Percentiles rank a stretch among this genome's conserved stretches.
These are phyloP conservation scores for Neofelis nebulosa DNA, from an alignment of 2,113 vertebrate species.

Conservation along the genomic window DNA sequence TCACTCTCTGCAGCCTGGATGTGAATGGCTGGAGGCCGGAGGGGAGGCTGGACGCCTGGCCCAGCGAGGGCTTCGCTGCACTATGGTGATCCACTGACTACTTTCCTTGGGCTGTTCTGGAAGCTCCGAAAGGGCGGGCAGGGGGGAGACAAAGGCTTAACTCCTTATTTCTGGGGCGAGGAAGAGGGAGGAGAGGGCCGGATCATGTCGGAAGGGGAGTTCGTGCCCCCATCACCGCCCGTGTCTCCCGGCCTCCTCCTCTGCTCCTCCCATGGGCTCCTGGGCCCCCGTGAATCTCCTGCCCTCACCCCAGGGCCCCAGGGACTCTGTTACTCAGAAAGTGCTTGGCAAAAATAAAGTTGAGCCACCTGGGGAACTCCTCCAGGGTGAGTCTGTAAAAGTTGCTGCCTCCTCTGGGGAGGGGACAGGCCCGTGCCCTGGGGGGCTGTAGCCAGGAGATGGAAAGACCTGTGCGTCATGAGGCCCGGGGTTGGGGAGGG, in stretches of 20 bases:
- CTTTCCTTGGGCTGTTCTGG: not conserved
- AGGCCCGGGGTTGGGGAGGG: not conserved
- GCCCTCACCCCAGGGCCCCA: not conserved
- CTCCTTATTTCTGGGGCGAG: not conserved
- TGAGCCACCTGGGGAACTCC: not conserved
- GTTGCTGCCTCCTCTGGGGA: not conserved
- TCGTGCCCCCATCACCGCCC: accelerated
- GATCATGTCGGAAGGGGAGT: not conserved
- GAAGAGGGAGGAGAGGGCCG: not conserved
- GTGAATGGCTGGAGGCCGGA: not conserved
- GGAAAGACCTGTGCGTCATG: not conserved
- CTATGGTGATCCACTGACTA: accelerated
- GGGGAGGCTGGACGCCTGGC: not conserved
- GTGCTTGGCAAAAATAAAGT: slow-evolving; percentile 26
- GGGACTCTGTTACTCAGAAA: slow-evolving; percentile 32
- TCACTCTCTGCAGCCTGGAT: not conserved
- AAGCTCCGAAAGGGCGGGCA: not conserved
- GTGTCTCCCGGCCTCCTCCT: not conserved
- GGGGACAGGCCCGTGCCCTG: not conserved
- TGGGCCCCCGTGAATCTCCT: not conserved
- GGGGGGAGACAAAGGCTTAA: not conserved
- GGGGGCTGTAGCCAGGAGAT: not conserved
- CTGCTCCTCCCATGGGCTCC: not conserved
- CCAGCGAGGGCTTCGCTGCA: not conserved
- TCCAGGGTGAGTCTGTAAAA: not conserved